Evolutionary conservation across 2,888 invertebrate genomes (phyloP), one percentile per base, ranked within the genome.

Genomic region (Drosophila phalerata): DNA sequence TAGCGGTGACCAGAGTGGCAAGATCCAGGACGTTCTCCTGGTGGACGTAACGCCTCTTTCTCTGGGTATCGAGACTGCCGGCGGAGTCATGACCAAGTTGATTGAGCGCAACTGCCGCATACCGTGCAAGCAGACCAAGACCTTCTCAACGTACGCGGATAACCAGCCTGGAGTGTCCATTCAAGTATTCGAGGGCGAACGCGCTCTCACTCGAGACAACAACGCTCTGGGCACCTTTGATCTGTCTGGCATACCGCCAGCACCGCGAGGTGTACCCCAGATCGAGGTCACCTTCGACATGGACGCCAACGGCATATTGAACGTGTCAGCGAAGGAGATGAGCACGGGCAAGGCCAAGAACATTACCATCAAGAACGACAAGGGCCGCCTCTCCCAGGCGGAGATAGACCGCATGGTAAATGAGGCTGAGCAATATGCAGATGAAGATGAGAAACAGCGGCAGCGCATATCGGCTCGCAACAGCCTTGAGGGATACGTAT

Each of bases 221-320:
- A 97, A 98, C 92, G 94, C 97, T 38, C 94, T 99, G 73, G 99
- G 99, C 68, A 98, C 97, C 92, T 99, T 99, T 93, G 98, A 99
- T 92, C 94, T 99, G 61, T 96, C 97, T 96, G 98, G 98, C 40
- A 98, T 99, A 90, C 98, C 98, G 2, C 98, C 98, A 13, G 97
- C 97, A 91, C 98, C 95, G 67, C 96, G 95, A 77, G 98, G 96
- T 90, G 97, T 96, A 76, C 98, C 95, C 77, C 97, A 95, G 93
- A 98, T 95, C 93, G 98, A 97, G 91, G 96, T 97, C 32, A 96
- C 96, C 45, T 97, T 97, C 90, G 92, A 92, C 64, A 95, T 96
- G 90, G 98, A 98, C 90, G 98, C 98, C 51, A 98, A 99, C 92
- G 98, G 98, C 90, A 98, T 99, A 92, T 93, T 99, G 75, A 97